Evolutionary conservation across 1,140 invertebrate species (phyloP), one percentile per base, ranked within the genome.

Genomic region (Ips nitidus): DNA sequence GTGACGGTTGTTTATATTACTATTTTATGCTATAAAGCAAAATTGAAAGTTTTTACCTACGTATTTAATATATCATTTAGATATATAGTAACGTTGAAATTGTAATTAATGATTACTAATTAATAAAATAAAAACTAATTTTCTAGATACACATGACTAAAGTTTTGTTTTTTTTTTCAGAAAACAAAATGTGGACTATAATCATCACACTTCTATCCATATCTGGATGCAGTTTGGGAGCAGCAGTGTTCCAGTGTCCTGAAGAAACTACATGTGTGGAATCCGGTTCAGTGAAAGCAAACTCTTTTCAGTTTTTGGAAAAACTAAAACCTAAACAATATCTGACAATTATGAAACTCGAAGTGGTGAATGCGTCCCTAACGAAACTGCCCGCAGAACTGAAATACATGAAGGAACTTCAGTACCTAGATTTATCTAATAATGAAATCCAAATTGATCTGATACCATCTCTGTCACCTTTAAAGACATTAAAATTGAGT

Each of bases 401-500:
- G 50, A 77, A 77, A 66, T 76, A 77, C 53, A 41, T 77, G 41
- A 77, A 76, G 52, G 73, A 75, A 47, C 58, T 77, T 39, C 60
- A 70, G 47, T 80, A 81, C 58, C 77, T 88, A 57, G 86, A 87
- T 76, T 78, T 88, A 43, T 87, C 86, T 2, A 80, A 84, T 70
- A 82, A 84, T 75, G 83, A 83, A 22, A 82, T 88, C 43, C 81
- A 83, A 2, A 83, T 88, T 5, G 61, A 86, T 36, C 82, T 84
- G 1, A 82, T 88, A 73, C 79, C 84, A 37, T 76, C 82, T 71
- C 81, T 85, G 52, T 83, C 83, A 69, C 85, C 85, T 75, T 80
- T 88, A 63, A 85, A 85, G 56, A 84, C 84, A 71, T 76, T 88
- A 4, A 86, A 85, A 75, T 75, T 88, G 41, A 84, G 82, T 41